Evolutionary conservation across 1,140 invertebrate species (phyloP).

Genomic region (Polypedilum pembai): DNA sequence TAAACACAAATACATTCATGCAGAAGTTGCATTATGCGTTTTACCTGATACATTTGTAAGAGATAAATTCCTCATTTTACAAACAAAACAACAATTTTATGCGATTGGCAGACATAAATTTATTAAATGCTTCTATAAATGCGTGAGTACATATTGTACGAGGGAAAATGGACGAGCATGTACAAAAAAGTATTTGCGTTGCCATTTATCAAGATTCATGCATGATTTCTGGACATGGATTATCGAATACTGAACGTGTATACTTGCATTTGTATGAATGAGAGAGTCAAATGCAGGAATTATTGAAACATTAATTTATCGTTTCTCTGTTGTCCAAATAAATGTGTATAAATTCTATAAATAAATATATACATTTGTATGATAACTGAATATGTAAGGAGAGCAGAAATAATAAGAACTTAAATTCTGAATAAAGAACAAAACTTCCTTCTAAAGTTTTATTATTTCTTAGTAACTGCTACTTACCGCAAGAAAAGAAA

Average conservation of each 20-base stretch:
- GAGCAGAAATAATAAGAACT: not conserved
- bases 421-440: no score
- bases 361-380: slow-evolving; percentile 8
- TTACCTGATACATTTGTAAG: not conserved
- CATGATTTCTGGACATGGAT: slow-evolving; percentile 16
- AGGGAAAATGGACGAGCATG: not conserved
- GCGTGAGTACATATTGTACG: slow-evolving; percentile 4
- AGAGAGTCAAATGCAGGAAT: slow-evolving; percentile 15
- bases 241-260: not conserved
- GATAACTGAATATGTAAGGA: not conserved
- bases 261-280: not conserved
- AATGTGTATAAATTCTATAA: not conserved
- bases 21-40: not conserved
- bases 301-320: slow-evolving; percentile 24
- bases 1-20: not conserved
- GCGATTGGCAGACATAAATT: slow-evolving; percentile 23
- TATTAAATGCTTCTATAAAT: slow-evolving; percentile 26
- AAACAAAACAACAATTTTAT: slow-evolving; percentile 4
- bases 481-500: no score
- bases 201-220: slow-evolving; percentile 17
- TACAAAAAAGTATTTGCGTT: slow-evolving; percentile 4
- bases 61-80: slow-evolving; percentile 12
- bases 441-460: no score
- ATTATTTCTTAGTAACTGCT: no score
- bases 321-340: not conserved